Base-by-base conservation (phyloP, 2,888 invertebrate species). In the Hirtodrosophila cameraria region DNA sequence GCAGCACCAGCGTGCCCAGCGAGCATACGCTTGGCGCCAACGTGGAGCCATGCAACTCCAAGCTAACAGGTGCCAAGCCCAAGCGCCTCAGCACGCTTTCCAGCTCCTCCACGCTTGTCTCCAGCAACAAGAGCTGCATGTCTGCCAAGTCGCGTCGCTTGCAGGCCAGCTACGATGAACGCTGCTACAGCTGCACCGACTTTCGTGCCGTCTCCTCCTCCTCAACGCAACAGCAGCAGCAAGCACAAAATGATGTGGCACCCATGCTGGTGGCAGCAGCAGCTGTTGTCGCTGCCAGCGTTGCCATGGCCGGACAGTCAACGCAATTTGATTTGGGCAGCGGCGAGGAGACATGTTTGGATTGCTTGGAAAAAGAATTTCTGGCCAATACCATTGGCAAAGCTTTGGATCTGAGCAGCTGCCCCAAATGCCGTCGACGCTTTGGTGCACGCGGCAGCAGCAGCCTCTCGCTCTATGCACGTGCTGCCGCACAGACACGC, bases 301-400 rank as follows among this genome's bases (percentile, higher is more conserved):
- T 57, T 3, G 57, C 78, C 7, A 64, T 78, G 50, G 65, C 68
- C 11, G 73, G 65, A 28, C 71, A 71, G 13, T 83, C 78, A 6
- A 70, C 77, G 1, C 67, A 67, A 23, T 81, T 84, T 25, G 87
- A 80, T 53, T 67, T 86, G 27, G 60, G 67, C 55, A 78, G 71
- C 27, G 76, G 71, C n/a, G 90, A 90, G 48, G 90, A 90, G 31
- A 88, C 87, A 2, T 90, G 90, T 45, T 72, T 90, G 49, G 90
- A 90, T 57, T 90, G 90, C 36, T 74, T 90, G 58, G 90, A 90
- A 58, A 90, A 89, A 38, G 90, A 90, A 55, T 90, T 90, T 62
- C 65, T 90, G 25, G 89, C 88, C 18, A 90, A 88, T 52, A 90
- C 90, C 1, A 88, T 90, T 46, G 90, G 90, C 25, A 89, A 90